A percentile compares a stretch with the other conserved stretches of the same genome.
phyloP scores from a whole-genome alignment of 2,888 invertebrate species.

The Agapostemon virescens region DNA sequence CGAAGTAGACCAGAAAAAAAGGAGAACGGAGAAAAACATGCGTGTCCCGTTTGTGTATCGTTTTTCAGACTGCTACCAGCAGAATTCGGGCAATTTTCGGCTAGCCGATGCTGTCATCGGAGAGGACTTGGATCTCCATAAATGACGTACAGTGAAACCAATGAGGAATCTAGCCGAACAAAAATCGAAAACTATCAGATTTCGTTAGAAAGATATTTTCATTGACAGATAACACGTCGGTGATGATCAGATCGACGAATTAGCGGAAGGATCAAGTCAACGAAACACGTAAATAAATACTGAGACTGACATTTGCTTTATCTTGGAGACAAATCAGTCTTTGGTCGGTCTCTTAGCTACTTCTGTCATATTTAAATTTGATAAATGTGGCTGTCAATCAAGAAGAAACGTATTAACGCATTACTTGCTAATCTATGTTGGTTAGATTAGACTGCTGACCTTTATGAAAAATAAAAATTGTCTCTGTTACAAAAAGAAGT shows the following conservation, averaged over 20 bases:
- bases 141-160: constrained; percentile 1
- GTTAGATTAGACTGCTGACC: too few relatives aligned
- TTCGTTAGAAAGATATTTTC: neutral
- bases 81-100: constrained; percentile 11
- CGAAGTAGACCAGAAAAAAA: neutral
- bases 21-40: neutral
- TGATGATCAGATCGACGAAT: neutral
- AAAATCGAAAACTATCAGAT: neutral
- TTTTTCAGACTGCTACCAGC: constrained; percentile 1
- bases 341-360: neutral
- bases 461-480: too few relatives aligned
- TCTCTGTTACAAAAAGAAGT: too few relatives aligned
- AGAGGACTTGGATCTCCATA: constrained; percentile 32
- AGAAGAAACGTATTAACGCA: too few relatives aligned
- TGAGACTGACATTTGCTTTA: neutral
- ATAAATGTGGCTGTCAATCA: neutral
- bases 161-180: neutral
- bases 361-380: neutral
- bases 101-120: constrained; percentile 6
- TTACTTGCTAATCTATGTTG: too few relatives aligned
- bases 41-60: constrained; percentile 3
- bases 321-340: neutral
- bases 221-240: neutral
- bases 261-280: neutral
- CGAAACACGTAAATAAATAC: neutral